These are phyloP conservation scores for Lamellibrachia satsuma DNA, from an alignment of 2,888 invertebrate species.

Conservation along the genomic window DNA sequence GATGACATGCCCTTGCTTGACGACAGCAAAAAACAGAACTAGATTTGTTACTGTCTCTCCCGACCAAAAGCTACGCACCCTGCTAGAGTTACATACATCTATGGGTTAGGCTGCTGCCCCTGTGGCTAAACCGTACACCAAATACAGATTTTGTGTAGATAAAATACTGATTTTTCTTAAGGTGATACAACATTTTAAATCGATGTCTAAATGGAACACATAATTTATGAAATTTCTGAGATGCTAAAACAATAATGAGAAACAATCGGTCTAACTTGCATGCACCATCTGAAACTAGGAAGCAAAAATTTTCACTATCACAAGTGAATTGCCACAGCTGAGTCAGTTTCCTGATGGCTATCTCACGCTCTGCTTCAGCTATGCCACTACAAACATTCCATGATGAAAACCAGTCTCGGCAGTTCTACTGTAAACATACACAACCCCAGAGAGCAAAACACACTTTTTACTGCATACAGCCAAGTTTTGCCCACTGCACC, in stretches of 20 bases:
- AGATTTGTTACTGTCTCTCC: neutral
- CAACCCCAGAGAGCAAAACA: neutral
- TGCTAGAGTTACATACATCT: neutral
- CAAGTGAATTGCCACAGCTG: neutral
- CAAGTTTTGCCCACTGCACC: neutral
- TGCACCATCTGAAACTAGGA: neutral
- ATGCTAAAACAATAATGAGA: neutral
- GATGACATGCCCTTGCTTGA: neutral
- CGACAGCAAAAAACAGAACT: neutral
- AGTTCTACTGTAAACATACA: neutral
- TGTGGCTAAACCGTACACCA: neutral
- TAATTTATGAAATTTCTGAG: neutral
- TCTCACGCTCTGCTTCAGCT: neutral
- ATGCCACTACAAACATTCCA: neutral
- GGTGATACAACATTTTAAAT: neutral
- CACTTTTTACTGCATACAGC: neutral
- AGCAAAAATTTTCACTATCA: neutral
- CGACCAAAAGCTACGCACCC: neutral
- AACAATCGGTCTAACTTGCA: neutral
- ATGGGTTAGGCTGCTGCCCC: neutral
- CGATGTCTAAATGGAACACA: neutral
- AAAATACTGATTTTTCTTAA: neutral
- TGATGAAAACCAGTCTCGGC: neutral
- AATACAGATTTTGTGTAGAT: neutral
- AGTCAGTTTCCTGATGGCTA: neutral